A percentile compares a stretch with the other conserved stretches of the same genome.
Evolutionary conservation across 2,888 invertebrate species (phyloP).

Genomic region (Noctua comes): DNA sequence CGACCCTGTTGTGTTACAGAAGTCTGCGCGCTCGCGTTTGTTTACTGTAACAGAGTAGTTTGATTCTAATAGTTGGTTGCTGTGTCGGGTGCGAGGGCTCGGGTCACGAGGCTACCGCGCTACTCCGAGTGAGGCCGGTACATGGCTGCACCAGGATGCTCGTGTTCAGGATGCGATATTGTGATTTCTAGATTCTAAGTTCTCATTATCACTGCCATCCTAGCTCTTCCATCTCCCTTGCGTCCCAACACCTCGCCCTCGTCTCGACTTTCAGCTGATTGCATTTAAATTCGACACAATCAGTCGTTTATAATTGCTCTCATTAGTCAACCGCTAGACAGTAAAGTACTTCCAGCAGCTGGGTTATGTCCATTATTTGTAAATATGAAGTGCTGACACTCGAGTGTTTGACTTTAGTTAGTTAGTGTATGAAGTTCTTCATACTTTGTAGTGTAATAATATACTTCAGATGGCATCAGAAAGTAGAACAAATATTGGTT

Average conservation of each 20-base stretch:
- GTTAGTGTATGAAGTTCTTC: conserved; percentile 81
- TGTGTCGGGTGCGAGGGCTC: conserved; percentile 42
- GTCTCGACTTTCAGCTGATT: conserved; percentile 39
- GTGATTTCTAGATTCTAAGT: conserved; percentile 64
- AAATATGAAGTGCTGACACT: conserved; percentile 76
- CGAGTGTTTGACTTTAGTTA: conserved; percentile 74
- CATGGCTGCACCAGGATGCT: conserved; percentile 29
- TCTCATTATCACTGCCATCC: conserved; percentile 60
- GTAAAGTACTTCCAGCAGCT: conserved; percentile 66
- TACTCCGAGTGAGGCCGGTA: conserved; percentile 30
- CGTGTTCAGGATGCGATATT: conserved; percentile 46
- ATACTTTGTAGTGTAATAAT: conserved; percentile 80
- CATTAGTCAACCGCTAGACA: conserved; percentile 65
- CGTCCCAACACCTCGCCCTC: conserved; percentile 31
- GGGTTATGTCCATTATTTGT: conserved; percentile 78
- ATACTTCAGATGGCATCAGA: conserved; percentile 81
- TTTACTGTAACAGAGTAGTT: conserved; percentile 42
- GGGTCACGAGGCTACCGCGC: conserved; percentile 18
- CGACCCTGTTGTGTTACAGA: conserved; percentile 27
- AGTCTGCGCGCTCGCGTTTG: conserved; percentile 3
- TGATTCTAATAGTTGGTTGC: conserved; percentile 24
- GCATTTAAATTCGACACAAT: conserved; percentile 66
- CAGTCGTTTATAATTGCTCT: conserved; percentile 58
- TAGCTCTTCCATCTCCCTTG: conserved; percentile 37
- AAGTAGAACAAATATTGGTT: conserved; percentile 83